Conservation (phyloP, 2,113 vertebrate species). For the Arothron firmamentum region DNA sequence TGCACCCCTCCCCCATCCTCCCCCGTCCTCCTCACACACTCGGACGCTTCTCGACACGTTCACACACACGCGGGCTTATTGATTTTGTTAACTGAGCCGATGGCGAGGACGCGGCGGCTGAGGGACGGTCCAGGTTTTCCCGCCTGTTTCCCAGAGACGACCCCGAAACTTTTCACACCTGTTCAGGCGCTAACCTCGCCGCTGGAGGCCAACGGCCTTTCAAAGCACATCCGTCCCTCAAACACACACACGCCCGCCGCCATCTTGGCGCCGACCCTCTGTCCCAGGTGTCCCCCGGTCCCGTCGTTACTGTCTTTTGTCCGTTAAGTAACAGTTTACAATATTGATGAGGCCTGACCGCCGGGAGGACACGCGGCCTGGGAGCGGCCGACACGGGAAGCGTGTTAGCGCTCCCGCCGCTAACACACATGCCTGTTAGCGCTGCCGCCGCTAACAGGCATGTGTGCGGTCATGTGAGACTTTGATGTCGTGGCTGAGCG, state of each 20-base stretch:
- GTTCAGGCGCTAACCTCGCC: too few relatives aligned
- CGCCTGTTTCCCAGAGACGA: too few relatives aligned
- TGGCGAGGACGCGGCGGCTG: constrained; percentile 40
- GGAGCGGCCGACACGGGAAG: constrained; percentile 50
- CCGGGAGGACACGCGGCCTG: constrained; percentile 60
- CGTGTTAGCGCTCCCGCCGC: constrained; percentile 55
- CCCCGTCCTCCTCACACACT: constrained; percentile 13
- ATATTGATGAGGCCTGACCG: constrained; percentile 73
- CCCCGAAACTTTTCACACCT: too few relatives aligned
- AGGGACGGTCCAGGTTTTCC: constrained; percentile 20
- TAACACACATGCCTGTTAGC: too few relatives aligned
- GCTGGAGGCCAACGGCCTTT: not conserved
- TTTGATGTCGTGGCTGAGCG: constrained; percentile 1
- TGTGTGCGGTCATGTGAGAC: constrained; percentile 40
- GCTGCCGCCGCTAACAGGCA: too few relatives aligned
- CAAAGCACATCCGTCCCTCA: not conserved
- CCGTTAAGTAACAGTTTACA: constrained; percentile 74
- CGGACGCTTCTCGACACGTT: constrained; percentile 58
- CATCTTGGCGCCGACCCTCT: constrained; percentile 2
- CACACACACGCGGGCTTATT: constrained; percentile 70
- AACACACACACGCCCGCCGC: not conserved
- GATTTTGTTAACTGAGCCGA: constrained; percentile 79
- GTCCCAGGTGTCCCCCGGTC: constrained; percentile 67
- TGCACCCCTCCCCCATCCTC: constrained; percentile 15
- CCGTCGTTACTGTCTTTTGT: constrained; percentile 74